Evolutionary conservation across 2,113 vertebrate species (phyloP).

Genomic region (Siniperca knerii): DNA sequence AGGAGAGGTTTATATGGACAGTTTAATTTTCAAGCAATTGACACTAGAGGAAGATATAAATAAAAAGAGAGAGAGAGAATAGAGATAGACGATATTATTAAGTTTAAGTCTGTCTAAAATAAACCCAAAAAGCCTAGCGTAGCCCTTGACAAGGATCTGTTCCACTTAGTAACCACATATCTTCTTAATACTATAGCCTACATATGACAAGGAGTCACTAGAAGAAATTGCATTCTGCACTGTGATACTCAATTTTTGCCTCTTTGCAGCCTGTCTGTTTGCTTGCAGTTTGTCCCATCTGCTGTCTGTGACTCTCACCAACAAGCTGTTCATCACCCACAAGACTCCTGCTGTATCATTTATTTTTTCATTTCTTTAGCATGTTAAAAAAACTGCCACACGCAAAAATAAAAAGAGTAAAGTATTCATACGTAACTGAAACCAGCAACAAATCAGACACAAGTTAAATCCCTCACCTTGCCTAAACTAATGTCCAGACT

Average conservation of each 20-base stretch:
- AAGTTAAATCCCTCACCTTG: slow-evolving; percentile 12
- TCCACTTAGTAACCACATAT: not conserved
- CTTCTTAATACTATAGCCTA: slow-evolving; percentile 8
- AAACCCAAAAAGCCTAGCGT: slow-evolving; percentile 4
- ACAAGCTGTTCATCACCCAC: slow-evolving; percentile 63
- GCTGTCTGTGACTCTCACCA: slow-evolving; percentile 38
- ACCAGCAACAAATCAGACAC: not conserved
- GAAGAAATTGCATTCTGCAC: not conserved
- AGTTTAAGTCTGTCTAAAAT: slow-evolving; percentile 2
- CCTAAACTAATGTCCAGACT: not conserved
- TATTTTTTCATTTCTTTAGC: slow-evolving; percentile 8
- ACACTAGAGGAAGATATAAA: not conserved
- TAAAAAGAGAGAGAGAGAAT: not conserved
- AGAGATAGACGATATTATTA: not conserved
- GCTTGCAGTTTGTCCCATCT: slow-evolving; percentile 19
- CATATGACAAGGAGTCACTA: slow-evolving; percentile 26
- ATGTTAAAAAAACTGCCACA: slow-evolving; percentile 12
- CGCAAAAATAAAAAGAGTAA: slow-evolving; percentile 2
- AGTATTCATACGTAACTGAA: slow-evolving; percentile 16
- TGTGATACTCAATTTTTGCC: slow-evolving; percentile 20
- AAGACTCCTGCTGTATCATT: slow-evolving; percentile 35
- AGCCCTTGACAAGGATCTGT: not conserved
- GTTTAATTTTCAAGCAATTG: slow-evolving; percentile 19
- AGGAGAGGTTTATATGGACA: slow-evolving; percentile 18
- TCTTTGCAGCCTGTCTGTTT: slow-evolving; percentile 35